These are phyloP conservation scores for Camponotus floridanus DNA, from an alignment of 1,140 invertebrate genomes.

Conservation along the genomic window DNA sequence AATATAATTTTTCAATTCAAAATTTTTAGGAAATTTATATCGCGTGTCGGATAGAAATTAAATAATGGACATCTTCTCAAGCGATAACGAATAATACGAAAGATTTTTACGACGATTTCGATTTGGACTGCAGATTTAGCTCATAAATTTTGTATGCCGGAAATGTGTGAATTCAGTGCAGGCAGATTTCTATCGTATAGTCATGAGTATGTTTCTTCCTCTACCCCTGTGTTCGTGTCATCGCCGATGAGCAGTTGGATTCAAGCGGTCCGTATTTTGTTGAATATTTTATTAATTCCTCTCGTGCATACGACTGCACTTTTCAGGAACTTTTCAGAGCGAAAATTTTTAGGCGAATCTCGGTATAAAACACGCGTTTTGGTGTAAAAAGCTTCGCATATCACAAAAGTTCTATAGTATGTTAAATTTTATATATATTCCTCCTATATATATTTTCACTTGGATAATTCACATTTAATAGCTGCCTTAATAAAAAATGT, in stretches of 20 bases:
- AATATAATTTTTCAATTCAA: not conserved
- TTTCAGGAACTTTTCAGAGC: slow-evolving; percentile 37
- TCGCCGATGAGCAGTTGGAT: slow-evolving; percentile 2
- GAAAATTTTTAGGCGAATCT: slow-evolving; percentile 8
- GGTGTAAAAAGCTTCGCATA: not conserved
- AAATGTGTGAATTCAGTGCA: not conserved
- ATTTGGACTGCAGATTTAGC: slow-evolving; percentile 23
- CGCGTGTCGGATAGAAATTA: slow-evolving; percentile 7
- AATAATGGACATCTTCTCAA: not conserved
- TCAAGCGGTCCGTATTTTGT: slow-evolving; percentile 18
- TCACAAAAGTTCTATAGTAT: not conserved
- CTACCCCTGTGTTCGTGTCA: not conserved
- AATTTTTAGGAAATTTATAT: not conserved
- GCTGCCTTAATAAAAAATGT: not conserved
- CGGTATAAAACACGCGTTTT: slow-evolving; percentile 9
- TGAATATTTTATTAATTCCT: slow-evolving; percentile 56
- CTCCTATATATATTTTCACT: not conserved
- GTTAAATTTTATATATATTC: not conserved
- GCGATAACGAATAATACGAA: not conserved
- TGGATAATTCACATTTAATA: slow-evolving; percentile 1
- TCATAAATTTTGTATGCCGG: slow-evolving; percentile 25
- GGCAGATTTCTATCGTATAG: not conserved
- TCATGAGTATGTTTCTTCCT: slow-evolving; percentile 20
- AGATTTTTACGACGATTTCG: slow-evolving; percentile 40
- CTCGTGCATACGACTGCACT: not conserved